These are phyloP conservation scores for Ceratina australensis DNA, from an alignment of 1,140 invertebrate species.

Conservation along the genomic window DNA sequence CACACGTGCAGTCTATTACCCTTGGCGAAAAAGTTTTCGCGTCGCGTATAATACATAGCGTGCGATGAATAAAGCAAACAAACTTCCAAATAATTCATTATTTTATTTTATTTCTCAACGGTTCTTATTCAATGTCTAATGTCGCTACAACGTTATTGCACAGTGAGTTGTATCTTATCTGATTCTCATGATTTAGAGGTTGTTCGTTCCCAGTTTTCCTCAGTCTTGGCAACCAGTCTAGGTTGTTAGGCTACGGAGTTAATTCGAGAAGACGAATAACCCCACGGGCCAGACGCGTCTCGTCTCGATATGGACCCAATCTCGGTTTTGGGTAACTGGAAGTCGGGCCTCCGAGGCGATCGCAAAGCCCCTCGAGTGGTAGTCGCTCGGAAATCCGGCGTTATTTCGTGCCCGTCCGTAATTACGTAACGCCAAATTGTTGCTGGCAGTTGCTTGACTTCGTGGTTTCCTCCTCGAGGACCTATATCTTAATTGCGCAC, in stretches of 20 bases:
- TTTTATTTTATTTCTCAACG: too few relatives aligned
- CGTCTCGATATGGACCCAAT: slow-evolving; percentile 56
- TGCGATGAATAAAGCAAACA: too few relatives aligned
- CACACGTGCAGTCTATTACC: too few relatives aligned
- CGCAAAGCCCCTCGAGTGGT: neutral
- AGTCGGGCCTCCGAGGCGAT: neutral
- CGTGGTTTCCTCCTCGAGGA: slow-evolving; percentile 27
- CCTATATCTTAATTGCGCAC: slow-evolving; percentile 39
- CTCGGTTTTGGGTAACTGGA: slow-evolving; percentile 14
- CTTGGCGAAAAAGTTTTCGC: too few relatives aligned
- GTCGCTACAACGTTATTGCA: too few relatives aligned
- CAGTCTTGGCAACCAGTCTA: slow-evolving; percentile 46
- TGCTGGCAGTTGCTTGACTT: slow-evolving; percentile 25
- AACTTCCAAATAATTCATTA: too few relatives aligned
- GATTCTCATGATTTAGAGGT: neutral
- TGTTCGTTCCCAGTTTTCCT: slow-evolving; percentile 58
- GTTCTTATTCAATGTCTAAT: too few relatives aligned
- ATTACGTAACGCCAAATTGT: slow-evolving; percentile 41
- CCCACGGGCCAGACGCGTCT: slow-evolving; percentile 36
- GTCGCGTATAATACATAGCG: too few relatives aligned
- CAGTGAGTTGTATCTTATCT: too few relatives aligned
- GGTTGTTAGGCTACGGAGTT: slow-evolving; percentile 50
- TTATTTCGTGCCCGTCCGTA: slow-evolving; percentile 32
- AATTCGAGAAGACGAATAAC: slow-evolving; percentile 68
- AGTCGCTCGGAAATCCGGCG: slow-evolving; percentile 14